Base-by-base conservation (phyloP, 2,113 vertebrate genomes). In the Centropus bengalensis region DNA sequence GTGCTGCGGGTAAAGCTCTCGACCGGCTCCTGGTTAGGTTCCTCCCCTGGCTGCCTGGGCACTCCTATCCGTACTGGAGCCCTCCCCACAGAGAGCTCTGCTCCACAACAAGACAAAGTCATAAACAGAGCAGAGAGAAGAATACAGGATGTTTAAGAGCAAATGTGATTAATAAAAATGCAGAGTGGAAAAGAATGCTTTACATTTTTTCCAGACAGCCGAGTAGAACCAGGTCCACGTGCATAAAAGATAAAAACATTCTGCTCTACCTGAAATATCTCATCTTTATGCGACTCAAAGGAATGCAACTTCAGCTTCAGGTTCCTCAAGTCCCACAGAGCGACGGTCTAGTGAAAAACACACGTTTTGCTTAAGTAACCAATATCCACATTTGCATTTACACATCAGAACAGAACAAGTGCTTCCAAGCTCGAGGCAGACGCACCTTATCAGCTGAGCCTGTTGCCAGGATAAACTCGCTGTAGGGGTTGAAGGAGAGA, bases 221-320 rank as follows among this genome's bases (percentile, higher is more conserved):
- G 16, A 84, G 32, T 0, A 80, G 56, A 86, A 83, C 4, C 7
- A 32, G 49, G 16, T 15, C 14, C 23, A 8, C 2, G 20, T 19
- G 30, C 10, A 52, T 10, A 36, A 70, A 75, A 56, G 20, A 44
- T 3, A 55, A 85, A 64, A 33, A 4, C 1, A 23, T 28, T 11
- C 75, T 88, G 38, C 36, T 86, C 87, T 98, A 99, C 99, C 98
- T 99, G 99, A 97, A 99, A 99, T 98, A 99, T 99, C 97, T 99
- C 99, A 94, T 99, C 99, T 97, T 99, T 99, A 97, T 99, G 99
- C 28, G 99, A 99, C 95, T 99, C 99, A 97, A 99, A 99, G 2
- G 99, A 99, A 96, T 99, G 99, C 93, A 99, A 98, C 93, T 99
- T 99, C 90, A 99, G 97, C 89, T 99, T 99, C 73, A 99, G 95